Evolutionary conservation across 2,888 invertebrate genomes (phyloP), one percentile per base, ranked within the genome.

Genomic region (Harpalus rubripes): DNA sequence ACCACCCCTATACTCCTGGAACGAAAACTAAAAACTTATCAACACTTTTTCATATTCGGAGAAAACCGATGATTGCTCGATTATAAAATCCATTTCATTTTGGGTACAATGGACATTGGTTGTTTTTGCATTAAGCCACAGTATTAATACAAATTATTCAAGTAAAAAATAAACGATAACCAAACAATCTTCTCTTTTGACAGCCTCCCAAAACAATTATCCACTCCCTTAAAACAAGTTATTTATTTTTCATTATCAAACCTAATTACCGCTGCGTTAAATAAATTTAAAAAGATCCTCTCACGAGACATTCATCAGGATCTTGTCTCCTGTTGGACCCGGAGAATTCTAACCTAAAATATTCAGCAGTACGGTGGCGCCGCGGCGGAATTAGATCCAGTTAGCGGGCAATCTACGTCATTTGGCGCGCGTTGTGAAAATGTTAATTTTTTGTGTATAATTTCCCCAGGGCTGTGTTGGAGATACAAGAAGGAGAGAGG

Each of bases 381-480:
- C 41, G 15, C 41, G 32, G 32, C 72, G 65, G 65, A 84, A 84
- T 84, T 84, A 84, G 78, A 84, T 84, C 84, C 52, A 84, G 84
- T 84, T 84, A 84, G 78, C 84, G 84, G 59, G 84, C 76, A 78
- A 84, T 84, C 84, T 65, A 84, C 78, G 78, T 84, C 84, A 84
- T 84, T 84, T 84, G 84, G 78, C 22, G 78, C 32, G 78, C 83
- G 83, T 61, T 83, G 59, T 59, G 58, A 83, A 89, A 89, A 89
- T 89, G 89, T 89, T 89, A 90, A 89, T 89, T 90, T 89, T 88
- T 88, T 87, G 88, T 88, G 89, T 89, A 89, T 90, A 89, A 90
- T 90, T 90, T 90, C 90, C 89, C 90, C 86, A 85, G 89, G 89
- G 89, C 88, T 87, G 88, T 84, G 84, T 84, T 84, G 44, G 44